phyloP scores from a whole-genome alignment of 2,888 invertebrate species.

The Shargacucullia verbasci region DNA sequence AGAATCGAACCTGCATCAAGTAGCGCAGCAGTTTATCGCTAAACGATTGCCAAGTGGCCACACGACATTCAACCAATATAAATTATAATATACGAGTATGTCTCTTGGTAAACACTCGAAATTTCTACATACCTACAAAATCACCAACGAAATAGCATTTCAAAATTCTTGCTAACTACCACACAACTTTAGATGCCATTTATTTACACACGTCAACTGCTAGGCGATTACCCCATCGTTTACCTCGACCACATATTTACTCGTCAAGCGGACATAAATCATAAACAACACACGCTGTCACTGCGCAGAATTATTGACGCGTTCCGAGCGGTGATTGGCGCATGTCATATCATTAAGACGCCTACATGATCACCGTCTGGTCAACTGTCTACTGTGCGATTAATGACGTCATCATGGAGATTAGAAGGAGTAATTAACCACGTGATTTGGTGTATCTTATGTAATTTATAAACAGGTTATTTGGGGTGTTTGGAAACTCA shows the following conservation, averaged over 20 bases:
- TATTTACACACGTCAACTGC: constrained; percentile 1
- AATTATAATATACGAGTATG: too few species aligned
- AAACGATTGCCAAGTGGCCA: too few species aligned
- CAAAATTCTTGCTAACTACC: neutral
- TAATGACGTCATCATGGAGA: neutral
- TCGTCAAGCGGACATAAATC: constrained; percentile 41
- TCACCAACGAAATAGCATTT: too few species aligned
- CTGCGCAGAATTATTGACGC: constrained; percentile 53
- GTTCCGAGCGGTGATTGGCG: constrained; percentile 42
- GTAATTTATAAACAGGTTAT: constrained; percentile 4
- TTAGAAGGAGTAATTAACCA: neutral
- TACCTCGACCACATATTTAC: constrained; percentile 28
- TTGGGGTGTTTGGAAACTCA: constrained; percentile 8
- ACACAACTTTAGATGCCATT: neutral
- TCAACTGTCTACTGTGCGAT: constrained; percentile 33
- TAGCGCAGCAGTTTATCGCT: too few species aligned
- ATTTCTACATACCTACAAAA: too few species aligned
- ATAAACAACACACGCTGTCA: constrained; percentile 46
- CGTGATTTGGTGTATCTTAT: neutral
- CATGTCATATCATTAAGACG: constrained; percentile 44
- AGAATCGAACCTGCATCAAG: too few species aligned
- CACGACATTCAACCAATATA: too few species aligned
- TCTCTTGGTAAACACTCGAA: too few species aligned
- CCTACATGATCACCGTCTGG: constrained; percentile 38
- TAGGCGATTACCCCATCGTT: neutral